Evolutionary conservation across 2,888 invertebrate genomes (phyloP).

Genomic region (Nebria salina): DNA sequence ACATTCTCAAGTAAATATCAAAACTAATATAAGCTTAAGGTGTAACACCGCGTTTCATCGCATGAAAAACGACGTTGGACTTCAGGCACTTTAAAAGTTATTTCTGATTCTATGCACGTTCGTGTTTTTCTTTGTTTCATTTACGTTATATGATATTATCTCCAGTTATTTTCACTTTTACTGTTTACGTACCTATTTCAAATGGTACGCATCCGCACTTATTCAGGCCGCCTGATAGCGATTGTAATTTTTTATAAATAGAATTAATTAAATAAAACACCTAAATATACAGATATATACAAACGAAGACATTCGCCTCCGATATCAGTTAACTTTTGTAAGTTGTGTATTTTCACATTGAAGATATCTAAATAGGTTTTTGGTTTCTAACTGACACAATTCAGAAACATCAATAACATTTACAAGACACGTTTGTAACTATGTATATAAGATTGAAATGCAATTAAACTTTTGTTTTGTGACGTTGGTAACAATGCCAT

Average conservation of each 20-base stretch:
- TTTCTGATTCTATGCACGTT: constrained; percentile 33
- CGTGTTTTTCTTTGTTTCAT: constrained; percentile 36
- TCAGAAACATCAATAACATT: background rate
- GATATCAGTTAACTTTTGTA: background rate
- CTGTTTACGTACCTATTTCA: constrained; percentile 21
- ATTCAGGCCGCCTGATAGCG: constrained; percentile 15
- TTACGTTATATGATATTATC: constrained; percentile 39
- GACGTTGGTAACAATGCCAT: background rate
- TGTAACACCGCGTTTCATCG: background rate
- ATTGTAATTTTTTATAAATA: constrained; percentile 36
- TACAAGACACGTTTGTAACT: background rate
- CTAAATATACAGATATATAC: constrained; percentile 23
- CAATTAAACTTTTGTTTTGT: constrained; percentile 1
- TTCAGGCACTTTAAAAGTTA: constrained; percentile 3
- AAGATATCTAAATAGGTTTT: background rate
- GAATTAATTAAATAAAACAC: constrained; percentile 39
- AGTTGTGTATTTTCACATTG: background rate
- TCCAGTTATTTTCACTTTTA: constrained; percentile 34
- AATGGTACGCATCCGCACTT: constrained; percentile 25
- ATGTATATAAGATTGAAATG: background rate
- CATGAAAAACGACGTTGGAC: constrained; percentile 18
- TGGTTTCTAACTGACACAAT: background rate
- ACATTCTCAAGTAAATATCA: background rate
- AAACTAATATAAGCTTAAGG: background rate
- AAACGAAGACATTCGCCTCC: constrained; percentile 17